A percentile compares a stretch with the other conserved stretches of the same genome.
phyloP scores from a whole-genome alignment of 2,888 invertebrate genomes.

The Cheiracanthium punctorium region DNA sequence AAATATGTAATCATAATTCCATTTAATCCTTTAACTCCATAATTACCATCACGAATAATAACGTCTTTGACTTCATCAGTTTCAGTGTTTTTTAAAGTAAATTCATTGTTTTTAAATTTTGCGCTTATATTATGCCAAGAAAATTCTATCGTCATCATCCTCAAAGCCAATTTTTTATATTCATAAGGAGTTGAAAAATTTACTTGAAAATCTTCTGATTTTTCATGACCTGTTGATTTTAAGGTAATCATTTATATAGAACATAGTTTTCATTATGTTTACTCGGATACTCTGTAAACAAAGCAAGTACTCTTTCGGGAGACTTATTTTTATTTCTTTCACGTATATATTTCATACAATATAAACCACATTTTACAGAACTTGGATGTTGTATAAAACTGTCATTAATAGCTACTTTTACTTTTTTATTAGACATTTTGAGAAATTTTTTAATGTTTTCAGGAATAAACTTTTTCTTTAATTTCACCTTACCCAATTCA shows the following conservation, averaged over 20 bases:
- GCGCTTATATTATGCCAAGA: background rate
- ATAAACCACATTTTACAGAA: background rate
- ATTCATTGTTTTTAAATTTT: constrained; percentile 17
- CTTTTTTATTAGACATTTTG: constrained; percentile 14
- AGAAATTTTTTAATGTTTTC: constrained; percentile 10
- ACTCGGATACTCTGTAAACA: background rate
- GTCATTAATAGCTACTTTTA: constrained; percentile 10
- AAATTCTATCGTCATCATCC: background rate
- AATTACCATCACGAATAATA: constrained; percentile 8
- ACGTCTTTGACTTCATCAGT: background rate
- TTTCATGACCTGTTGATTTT: background rate
- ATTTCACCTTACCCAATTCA: no score
- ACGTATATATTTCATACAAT: background rate
- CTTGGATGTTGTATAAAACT: constrained; percentile 11
- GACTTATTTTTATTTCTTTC: constrained; percentile 2
- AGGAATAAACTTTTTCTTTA: no score
- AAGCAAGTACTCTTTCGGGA: background rate
- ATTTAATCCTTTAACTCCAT: background rate
- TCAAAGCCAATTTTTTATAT: background rate
- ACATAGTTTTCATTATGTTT: background rate
- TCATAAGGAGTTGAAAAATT: background rate
- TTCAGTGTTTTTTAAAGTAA: background rate
- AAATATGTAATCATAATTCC: background rate
- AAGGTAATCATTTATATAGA: background rate
- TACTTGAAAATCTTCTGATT: constrained; percentile 22